Percentiles rank a stretch among this genome's conserved stretches.
Conservation (phyloP, 2,888 invertebrate species). For the Callosobruchus maculatus region DNA sequence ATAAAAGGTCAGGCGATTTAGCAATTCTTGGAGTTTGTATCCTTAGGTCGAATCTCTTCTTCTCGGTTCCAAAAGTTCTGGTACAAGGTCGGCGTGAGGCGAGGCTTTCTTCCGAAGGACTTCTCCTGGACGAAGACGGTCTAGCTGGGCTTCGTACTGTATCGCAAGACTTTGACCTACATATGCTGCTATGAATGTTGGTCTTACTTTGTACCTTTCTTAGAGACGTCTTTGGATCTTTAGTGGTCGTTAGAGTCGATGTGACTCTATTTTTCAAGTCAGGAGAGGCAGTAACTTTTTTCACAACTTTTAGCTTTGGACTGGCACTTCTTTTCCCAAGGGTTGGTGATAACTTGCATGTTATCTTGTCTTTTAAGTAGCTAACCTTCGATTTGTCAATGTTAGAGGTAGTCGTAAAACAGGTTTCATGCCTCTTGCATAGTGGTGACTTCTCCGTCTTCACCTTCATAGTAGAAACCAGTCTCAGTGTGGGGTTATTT, state of each 20-base stretch:
- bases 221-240: slow-evolving; percentile 44
- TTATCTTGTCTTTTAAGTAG: slow-evolving; percentile 60
- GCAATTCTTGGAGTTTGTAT: slow-evolving; percentile 37
- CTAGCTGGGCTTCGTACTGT: slow-evolving; percentile 16
- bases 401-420: slow-evolving; percentile 46
- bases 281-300: slow-evolving; percentile 38
- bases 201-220: slow-evolving; percentile 47
- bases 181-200: slow-evolving; percentile 15
- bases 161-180: slow-evolving; percentile 22
- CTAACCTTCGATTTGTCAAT: slow-evolving; percentile 55
- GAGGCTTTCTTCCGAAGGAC: slow-evolving; percentile 21
- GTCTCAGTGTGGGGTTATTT: slow-evolving; percentile 64
- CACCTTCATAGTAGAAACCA: slow-evolving; percentile 57
- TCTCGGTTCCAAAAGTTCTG: slow-evolving; percentile 55
- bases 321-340: slow-evolving; percentile 32
- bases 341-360: slow-evolving; percentile 53
- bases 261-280: slow-evolving; percentile 45
- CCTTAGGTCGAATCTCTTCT: slow-evolving; percentile 50
- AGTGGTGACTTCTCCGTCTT: slow-evolving; percentile 36
- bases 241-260: slow-evolving; percentile 42
- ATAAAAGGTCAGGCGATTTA: slow-evolving; percentile 56
- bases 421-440: slow-evolving; percentile 52
- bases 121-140: slow-evolving; percentile 16
- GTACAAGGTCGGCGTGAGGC: slow-evolving; percentile 22
- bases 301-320: slow-evolving; percentile 34